These are phyloP conservation scores for Triplophysa bombifrons DNA, from an alignment of 2,797 vertebrate genomes.

Conservation along the genomic window DNA sequence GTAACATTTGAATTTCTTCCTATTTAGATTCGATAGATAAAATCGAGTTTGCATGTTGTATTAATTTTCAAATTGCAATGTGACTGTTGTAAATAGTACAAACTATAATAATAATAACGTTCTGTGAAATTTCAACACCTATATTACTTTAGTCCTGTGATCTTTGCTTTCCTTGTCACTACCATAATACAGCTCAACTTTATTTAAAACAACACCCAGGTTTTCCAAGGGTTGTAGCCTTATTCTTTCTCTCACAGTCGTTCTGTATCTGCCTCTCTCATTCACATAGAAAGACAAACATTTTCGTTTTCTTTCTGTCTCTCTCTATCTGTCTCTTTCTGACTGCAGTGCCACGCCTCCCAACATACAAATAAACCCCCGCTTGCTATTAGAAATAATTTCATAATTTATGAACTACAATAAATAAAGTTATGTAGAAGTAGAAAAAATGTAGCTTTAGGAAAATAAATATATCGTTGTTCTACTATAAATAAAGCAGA, in stretches of 20 bases:
- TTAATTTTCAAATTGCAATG: neutral
- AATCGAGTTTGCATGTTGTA: neutral
- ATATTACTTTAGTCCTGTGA: too few species aligned
- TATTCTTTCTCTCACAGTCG: too few species aligned
- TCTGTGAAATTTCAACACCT: neutral
- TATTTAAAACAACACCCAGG: too few species aligned
- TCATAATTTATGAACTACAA: neutral
- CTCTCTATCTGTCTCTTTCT: conserved; percentile 23
- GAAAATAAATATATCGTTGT: too few species aligned
- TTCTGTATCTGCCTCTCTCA: neutral
- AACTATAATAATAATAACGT: neutral
- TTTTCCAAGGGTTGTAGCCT: too few species aligned
- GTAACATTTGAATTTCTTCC: neutral
- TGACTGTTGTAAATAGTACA: too few species aligned
- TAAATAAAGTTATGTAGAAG: too few species aligned
- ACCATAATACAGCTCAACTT: neutral
- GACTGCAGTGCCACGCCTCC: conserved; percentile 61
- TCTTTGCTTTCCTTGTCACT: conserved; percentile 21
- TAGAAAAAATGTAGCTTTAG: too few species aligned
- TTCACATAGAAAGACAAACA: neutral
- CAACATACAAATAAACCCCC: conserved; percentile 37
- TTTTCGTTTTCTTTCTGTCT: conserved; percentile 17
- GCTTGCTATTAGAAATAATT: neutral
- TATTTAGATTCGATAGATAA: neutral
- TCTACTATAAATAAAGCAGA: too few species aligned